A percentile compares a stretch with the other conserved stretches of the same genome.
phyloP scores from a whole-genome alignment of 2,888 invertebrate species.

The Hermodice carunculata region DNA sequence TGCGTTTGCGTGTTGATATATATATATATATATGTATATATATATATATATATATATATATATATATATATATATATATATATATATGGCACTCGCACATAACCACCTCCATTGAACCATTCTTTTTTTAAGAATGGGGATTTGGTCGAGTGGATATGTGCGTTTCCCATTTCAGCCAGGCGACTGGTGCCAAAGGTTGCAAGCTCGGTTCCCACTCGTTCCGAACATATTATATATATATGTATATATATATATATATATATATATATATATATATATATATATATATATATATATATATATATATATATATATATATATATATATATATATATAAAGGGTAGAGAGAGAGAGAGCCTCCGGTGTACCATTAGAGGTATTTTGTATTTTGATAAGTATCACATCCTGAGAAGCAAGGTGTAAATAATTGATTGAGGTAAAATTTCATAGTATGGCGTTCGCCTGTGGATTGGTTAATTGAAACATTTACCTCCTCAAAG shows the following conservation, averaged over 20 bases:
- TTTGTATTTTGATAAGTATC: too few species aligned
- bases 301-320: conserved; percentile 8
- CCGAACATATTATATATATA: not conserved
- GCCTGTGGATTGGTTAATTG: not conserved
- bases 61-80: not conserved
- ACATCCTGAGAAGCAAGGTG: too few species aligned
- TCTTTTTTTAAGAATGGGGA: too few species aligned
- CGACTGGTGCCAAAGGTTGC: too few species aligned
- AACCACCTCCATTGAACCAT: too few species aligned
- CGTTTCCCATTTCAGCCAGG: too few species aligned
- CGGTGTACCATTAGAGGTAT: too few species aligned
- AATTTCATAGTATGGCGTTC: too few species aligned
- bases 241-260: not conserved
- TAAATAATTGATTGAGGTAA: not conserved
- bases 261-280: conserved; percentile 8
- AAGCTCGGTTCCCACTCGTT: too few species aligned
- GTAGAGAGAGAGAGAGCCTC: not conserved
- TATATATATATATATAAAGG: not conserved
- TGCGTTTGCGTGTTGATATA: too few species aligned
- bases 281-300: conserved; percentile 11
- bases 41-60: not conserved
- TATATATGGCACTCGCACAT: too few species aligned
- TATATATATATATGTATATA: not conserved
- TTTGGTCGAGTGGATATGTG: too few species aligned
- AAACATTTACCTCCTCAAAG: not conserved